Evolutionary conservation across 2,888 invertebrate genomes (phyloP).

Genomic region (Liposcelis brunnea): DNA sequence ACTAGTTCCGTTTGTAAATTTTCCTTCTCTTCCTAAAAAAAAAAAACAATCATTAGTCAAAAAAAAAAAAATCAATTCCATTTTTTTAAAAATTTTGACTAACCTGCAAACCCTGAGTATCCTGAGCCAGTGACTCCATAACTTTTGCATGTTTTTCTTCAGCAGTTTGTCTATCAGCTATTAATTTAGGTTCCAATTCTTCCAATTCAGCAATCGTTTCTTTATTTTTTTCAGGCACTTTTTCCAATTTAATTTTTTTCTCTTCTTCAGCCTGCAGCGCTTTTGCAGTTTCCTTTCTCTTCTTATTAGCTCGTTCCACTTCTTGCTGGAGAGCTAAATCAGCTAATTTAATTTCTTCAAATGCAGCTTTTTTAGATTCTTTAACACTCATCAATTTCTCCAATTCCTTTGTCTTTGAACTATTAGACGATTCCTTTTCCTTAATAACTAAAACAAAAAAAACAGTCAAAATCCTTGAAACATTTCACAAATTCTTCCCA

Average conservation of each 20-base stretch:
- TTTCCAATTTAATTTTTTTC: slow-evolving; percentile 33
- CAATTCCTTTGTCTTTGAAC: slow-evolving; percentile 27
- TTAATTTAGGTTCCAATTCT: slow-evolving; percentile 29
- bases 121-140: slow-evolving; percentile 43
- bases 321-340: slow-evolving; percentile 45
- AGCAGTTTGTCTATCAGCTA: slow-evolving; percentile 31
- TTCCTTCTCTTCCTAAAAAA: slow-evolving; percentile 40
- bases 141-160: slow-evolving; percentile 37
- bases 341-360: slow-evolving; percentile 44
- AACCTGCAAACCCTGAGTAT: slow-evolving; percentile 47
- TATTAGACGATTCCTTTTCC: slow-evolving; percentile 18
- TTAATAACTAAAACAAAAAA: slow-evolving; percentile 16
- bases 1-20: slow-evolving; percentile 47
- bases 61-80: neutral
- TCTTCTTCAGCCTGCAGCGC: slow-evolving; percentile 34
- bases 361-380: slow-evolving; percentile 39
- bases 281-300: slow-evolving; percentile 54
- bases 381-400: slow-evolving; percentile 36
- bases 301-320: slow-evolving; percentile 48
- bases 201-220: slow-evolving; percentile 40
- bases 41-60: no score
- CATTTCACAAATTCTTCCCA: neutral
- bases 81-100: neutral
- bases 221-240: slow-evolving; percentile 54
- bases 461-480: neutral